Evolutionary conservation across 2,113 vertebrate genomes (phyloP).

Genomic region (Lycocorax pyrrhopterus): DNA sequence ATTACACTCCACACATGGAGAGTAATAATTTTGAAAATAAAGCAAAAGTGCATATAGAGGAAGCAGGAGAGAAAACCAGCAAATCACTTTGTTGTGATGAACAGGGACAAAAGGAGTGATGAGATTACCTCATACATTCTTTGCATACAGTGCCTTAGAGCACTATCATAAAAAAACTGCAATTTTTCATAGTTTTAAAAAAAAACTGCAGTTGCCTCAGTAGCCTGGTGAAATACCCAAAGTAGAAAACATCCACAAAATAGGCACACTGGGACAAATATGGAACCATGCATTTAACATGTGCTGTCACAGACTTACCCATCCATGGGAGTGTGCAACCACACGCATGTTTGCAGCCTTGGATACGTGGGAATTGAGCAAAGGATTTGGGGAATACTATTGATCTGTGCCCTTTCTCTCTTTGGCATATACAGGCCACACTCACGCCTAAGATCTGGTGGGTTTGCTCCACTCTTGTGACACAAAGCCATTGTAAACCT

Average conservation of each 20-base stretch:
- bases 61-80: neutral
- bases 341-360: neutral
- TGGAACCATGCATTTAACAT: fast-evolving
- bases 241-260: neutral
- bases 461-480: neutral
- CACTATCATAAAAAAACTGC: neutral
- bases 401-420: neutral
- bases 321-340: neutral
- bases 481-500: neutral
- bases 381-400: neutral
- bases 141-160: neutral
- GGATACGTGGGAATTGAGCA: fast-evolving
- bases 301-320: neutral
- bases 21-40: neutral
- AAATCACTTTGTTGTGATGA: neutral
- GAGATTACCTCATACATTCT: neutral
- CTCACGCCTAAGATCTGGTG: neutral
- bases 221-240: neutral
- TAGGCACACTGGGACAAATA: neutral
- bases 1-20: neutral
- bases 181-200: neutral
- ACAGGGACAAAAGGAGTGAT: neutral
- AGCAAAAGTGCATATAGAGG: neutral
- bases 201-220: neutral
- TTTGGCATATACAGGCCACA: neutral